Evolutionary conservation across 2,888 invertebrate genomes (phyloP), one percentile per base, ranked within the genome.

Genomic region (Pammene aurita): DNA sequence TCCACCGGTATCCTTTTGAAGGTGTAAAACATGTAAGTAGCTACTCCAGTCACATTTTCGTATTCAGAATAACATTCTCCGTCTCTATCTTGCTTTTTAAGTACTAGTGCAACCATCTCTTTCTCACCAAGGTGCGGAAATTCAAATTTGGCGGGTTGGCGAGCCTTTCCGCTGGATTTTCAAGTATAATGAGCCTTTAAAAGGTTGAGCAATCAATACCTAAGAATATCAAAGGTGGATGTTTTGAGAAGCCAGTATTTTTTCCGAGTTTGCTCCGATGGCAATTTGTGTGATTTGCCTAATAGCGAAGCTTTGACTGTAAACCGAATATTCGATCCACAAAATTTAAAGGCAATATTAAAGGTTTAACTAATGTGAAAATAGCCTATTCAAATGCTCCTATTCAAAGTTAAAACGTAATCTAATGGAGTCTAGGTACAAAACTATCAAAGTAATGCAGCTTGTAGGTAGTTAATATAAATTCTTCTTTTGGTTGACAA

Each of bases 1-100:
- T 93, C 91, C 78, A 80, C 84, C 81, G 85, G 84, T 87, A 84
- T 91, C 87, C 92, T 91, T 93, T 93, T 91, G 90, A 92, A 84
- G 86, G 84, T 78, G 83, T 84, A 86, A 93, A 93, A 93, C 93
- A 93, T 93, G 93, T 93, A 93, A 92, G 92, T 89, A 88, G 90
- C 91, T 86, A 89, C 83, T 82, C 82, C 85, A 87, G 90, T 90
- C 85, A 85, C 87, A 88, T 89, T 90, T 88, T 82, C 86, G 79
- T 81, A 81, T 85, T 85, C 79, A 70, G 77, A 81, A 82, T 79
- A 82, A 83, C 79, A 83, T 82, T 83, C 78, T 79, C 68, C 70
- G 38, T 87, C 86, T 73, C 83, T 70, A 72, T 82, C 75, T 11
- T 62, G 26, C 78, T 56, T 46, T 70, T 14, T 41, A 38, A 67